Evolutionary conservation across 37 sponge, comb jelly and placozoan genomes (phyloP).

Genomic region (Tethya wilhelma): DNA sequence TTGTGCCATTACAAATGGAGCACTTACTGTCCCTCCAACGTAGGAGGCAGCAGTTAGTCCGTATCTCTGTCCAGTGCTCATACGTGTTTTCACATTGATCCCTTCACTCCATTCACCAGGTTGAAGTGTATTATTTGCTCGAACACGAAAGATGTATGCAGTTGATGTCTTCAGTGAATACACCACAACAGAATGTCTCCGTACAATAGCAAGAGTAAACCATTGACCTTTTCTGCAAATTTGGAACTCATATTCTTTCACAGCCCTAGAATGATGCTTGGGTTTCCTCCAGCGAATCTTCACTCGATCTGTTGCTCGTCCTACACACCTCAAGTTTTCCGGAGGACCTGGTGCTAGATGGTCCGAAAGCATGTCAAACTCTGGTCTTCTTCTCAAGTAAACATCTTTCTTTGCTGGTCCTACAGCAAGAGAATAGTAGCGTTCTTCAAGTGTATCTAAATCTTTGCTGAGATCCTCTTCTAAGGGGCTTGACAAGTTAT

Average conservation of each 20-base stretch:
- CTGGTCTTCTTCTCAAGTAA: neutral
- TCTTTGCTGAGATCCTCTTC: no score
- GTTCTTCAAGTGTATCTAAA: no score
- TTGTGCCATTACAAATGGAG: neutral
- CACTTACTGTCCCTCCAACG: neutral
- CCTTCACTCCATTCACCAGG: neutral
- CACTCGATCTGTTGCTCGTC: slow-evolving; percentile 1
- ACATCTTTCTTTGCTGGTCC: slow-evolving; percentile 15
- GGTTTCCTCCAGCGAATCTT: slow-evolving; percentile 17
- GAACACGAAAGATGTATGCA: neutral
- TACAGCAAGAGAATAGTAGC: neutral
- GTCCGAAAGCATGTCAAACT: neutral
- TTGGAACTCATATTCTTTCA: neutral
- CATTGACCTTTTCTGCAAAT: no score
- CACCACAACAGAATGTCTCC: no score
- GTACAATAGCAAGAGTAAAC: no score
- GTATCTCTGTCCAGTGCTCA: neutral
- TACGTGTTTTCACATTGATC: neutral
- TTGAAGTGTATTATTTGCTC: neutral
- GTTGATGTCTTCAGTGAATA: neutral
- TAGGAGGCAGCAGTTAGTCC: neutral
- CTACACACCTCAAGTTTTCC: neutral
- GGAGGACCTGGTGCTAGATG: slow-evolving; percentile 13
- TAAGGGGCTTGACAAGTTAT: no score
- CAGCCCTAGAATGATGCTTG: slow-evolving; percentile 3